phyloP scores from a whole-genome alignment of 2,797 vertebrate species.

The Halcyon chelicuti region DNA sequence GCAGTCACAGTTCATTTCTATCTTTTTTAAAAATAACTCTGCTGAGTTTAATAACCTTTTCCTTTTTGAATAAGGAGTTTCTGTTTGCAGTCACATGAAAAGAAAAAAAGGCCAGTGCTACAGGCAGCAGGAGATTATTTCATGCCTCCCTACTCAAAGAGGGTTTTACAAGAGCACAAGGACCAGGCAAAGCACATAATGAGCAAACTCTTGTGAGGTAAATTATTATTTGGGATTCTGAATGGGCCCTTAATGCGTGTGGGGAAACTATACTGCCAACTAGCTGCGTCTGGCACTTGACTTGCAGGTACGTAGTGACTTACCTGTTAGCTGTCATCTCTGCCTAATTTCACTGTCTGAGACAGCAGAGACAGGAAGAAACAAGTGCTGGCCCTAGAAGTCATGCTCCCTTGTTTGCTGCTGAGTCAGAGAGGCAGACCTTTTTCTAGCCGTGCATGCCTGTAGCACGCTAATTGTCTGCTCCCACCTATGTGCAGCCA shows the following conservation, averaged over 20 bases:
- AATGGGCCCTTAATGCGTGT: slow-evolving; percentile 27
- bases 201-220: slow-evolving; percentile 67
- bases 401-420: not conserved
- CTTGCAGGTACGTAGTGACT: not conserved
- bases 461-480: not conserved
- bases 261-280: not conserved
- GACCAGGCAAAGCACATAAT: slow-evolving; percentile 59
- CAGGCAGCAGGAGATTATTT: slow-evolving; percentile 72
- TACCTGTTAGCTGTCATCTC: not conserved
- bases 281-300: not conserved
- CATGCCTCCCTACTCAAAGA: slow-evolving; percentile 56
- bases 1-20: slow-evolving; percentile 33
- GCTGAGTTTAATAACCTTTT: slow-evolving; percentile 70
- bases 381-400: not conserved
- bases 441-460: not conserved
- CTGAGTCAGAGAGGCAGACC: not conserved
- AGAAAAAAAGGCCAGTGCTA: slow-evolving; percentile 55
- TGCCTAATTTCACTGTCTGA: not conserved
- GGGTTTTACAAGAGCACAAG: slow-evolving; percentile 48
- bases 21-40: slow-evolving; percentile 58
- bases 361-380: not conserved
- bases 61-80: slow-evolving; percentile 73
- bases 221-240: slow-evolving; percentile 71
- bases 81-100: slow-evolving; percentile 71
- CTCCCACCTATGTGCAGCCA: not conserved